Conservation (phyloP, 2,888 invertebrate genomes). For the Lomographa bimaculata region DNA sequence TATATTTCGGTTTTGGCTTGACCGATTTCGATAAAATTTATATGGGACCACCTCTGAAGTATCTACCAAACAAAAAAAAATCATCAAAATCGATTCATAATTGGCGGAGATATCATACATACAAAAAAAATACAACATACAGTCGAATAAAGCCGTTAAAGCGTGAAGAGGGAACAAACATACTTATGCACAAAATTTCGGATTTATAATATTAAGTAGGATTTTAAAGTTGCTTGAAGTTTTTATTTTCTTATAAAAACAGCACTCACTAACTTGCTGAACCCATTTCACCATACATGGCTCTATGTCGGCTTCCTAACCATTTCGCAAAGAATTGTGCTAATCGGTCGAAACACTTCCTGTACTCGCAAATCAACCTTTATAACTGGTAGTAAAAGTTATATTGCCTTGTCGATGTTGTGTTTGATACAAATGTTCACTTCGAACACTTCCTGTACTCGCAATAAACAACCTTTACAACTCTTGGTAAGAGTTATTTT, state of each 20-base stretch:
- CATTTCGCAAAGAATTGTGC: constrained; percentile 57
- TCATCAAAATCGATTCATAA: too few species aligned
- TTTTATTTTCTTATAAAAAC: constrained; percentile 15
- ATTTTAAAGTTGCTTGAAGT: too few species aligned
- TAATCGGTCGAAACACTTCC: constrained; percentile 34
- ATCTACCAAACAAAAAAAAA: too few species aligned
- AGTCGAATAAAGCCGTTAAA: too few species aligned
- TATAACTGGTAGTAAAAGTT: constrained; percentile 19
- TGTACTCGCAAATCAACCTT: constrained; percentile 25
- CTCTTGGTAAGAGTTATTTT: constrained; percentile 25
- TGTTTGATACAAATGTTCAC: constrained; percentile 48
- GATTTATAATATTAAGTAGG: too few species aligned
- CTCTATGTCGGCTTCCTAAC: constrained; percentile 46
- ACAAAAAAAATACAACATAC: too few species aligned
- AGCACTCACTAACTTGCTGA: constrained; percentile 7
- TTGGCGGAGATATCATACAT: too few species aligned
- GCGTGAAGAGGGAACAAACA: too few species aligned
- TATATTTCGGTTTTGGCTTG: too few species aligned
- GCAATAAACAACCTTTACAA: constrained; percentile 26
- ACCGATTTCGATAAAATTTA: too few species aligned
- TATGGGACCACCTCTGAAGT: too few species aligned
- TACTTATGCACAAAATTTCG: too few species aligned
- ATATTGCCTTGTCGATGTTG: constrained; percentile 16
- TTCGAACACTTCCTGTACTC: constrained; percentile 27
- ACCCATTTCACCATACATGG: constrained; percentile 48